Conservation (phyloP, 1,140 invertebrate genomes). For the Danaus plexippus region DNA sequence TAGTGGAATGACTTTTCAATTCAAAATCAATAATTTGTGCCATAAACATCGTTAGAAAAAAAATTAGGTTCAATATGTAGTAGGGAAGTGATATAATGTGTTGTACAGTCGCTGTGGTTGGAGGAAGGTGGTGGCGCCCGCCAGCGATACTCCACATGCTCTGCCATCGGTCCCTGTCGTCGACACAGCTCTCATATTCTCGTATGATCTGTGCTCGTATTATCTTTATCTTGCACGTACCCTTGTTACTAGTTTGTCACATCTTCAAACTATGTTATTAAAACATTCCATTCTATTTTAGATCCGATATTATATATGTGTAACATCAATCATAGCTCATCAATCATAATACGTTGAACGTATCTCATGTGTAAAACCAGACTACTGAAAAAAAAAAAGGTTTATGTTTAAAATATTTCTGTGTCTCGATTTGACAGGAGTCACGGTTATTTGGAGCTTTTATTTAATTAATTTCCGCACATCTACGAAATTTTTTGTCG, state of each 20-base stretch:
- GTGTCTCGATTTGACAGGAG: slow-evolving; percentile 14
- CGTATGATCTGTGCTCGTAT: slow-evolving; percentile 44
- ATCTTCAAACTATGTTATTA: slow-evolving; percentile 4
- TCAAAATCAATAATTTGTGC: not conserved
- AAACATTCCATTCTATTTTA: not conserved
- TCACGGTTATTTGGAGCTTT: slow-evolving; percentile 4
- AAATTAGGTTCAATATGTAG: too few relatives aligned
- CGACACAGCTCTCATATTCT: slow-evolving; percentile 58
- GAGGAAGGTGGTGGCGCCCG: slow-evolving; percentile 66
- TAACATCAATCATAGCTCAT: not conserved
- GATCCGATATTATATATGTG: slow-evolving; percentile 1
- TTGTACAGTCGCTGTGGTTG: slow-evolving; percentile 78
- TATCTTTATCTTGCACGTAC: slow-evolving; percentile 23
- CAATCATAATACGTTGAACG: not conserved
- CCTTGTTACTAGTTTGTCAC: slow-evolving; percentile 7
- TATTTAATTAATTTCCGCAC: not conserved
- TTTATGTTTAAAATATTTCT: not conserved
- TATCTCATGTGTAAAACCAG: too few relatives aligned
- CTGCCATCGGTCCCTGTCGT: slow-evolving; percentile 59
- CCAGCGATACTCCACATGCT: slow-evolving; percentile 61
- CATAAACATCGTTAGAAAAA: not conserved
- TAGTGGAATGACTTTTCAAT: not conserved
- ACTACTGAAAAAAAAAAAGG: too few relatives aligned
- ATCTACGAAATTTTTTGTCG: too few relatives aligned
- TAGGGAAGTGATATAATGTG: slow-evolving; percentile 15